Evolutionary conservation across 2,797 vertebrate genomes (phyloP).

Genomic region (Propithecus deckenii): DNA sequence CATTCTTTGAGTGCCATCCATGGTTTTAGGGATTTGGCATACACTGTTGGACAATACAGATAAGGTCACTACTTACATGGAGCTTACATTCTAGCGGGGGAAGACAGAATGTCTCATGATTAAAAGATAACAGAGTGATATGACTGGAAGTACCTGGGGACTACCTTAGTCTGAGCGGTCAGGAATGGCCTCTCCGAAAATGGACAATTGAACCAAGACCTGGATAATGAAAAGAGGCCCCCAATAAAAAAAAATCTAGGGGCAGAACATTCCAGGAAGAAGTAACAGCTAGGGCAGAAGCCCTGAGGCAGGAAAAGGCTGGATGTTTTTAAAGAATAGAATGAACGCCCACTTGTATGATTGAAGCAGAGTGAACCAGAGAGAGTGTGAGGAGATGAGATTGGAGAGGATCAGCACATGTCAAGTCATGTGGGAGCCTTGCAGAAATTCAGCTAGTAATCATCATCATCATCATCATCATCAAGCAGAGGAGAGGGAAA

Average conservation of each 20-base stretch:
- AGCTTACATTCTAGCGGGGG: neutral
- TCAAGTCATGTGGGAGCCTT: neutral
- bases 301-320: neutral
- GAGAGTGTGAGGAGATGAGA: neutral
- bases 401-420: neutral
- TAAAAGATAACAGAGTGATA: neutral
- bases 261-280: neutral
- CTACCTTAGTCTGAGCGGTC: neutral
- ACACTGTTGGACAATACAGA: neutral
- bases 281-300: neutral
- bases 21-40: neutral
- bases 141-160: neutral
- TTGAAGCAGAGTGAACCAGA: neutral
- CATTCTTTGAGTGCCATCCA: neutral
- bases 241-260: neutral
- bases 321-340: slow-evolving; percentile 22
- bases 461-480: neutral
- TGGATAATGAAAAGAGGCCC: neutral
- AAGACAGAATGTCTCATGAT: slow-evolving; percentile 24
- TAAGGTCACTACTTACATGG: neutral
- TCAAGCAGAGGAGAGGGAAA: neutral
- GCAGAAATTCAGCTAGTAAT: neutral
- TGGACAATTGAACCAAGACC: neutral
- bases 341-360: neutral
- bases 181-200: neutral